Base-by-base conservation (phyloP, 2,888 invertebrate species). In the Unio delphinus region DNA sequence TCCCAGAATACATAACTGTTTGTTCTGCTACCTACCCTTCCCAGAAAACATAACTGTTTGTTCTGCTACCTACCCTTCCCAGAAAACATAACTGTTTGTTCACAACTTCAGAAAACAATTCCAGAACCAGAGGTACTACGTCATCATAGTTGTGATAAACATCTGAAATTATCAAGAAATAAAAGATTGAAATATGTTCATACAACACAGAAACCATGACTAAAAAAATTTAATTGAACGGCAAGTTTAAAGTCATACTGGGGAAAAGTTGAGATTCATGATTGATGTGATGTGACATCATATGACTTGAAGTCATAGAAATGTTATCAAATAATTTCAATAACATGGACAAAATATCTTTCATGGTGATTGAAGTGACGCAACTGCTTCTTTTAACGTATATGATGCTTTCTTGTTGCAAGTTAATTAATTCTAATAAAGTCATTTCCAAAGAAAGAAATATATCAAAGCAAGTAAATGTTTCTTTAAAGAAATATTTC, bases 111-210 rank as follows among this genome's bases (percentile, higher is more conserved):
- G 93, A 93, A 74, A 95, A 93, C 58, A 95, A 90, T 86, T 94
- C 93, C 72, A 95, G 90, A 61, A 95, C 93, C 20, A 95, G 92
- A 83, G 95, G 93, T 64, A 96, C 94, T 71, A 96, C 93, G 69
- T 94, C 93, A 68, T 94, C 94, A 89, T 95, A 95, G 90, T 95
- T 95, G 89, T 94, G 94, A 87, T 95, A 96, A 55, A 94, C 88
- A 73, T 92, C 93, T 88, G 83, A 17, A 76, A 74, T 45, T 3
- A 45, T 45, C 15, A 45, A 45, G 45, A 15, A 45, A 15, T 11
- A 15, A 45, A 45, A 34, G 23, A 23, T 54, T 70, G 18, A 59
- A 59, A 59, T 26, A 17, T 23, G 26, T 11, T 26, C 8, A 59
- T 59, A 26, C 28, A 6, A 45, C 45, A 45, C 45, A 3, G 45